Evolutionary conservation across 37 sponge, comb jelly and placozoan genomes (phyloP).

Genomic region (Beroe ovata): DNA sequence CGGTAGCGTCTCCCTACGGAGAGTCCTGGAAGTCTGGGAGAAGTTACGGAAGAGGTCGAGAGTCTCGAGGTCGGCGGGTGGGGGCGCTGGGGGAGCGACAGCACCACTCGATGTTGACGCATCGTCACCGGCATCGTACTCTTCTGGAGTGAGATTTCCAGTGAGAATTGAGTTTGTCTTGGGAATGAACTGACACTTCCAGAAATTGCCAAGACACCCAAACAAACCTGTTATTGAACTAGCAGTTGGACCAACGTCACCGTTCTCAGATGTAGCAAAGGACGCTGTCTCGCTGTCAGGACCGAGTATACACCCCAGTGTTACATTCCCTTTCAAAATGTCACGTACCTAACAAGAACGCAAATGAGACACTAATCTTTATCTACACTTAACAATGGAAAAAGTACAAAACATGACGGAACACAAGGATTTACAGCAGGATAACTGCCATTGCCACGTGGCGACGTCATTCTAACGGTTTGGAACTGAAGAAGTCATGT

Average conservation of each 20-base stretch:
- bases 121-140: background rate
- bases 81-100: slow-evolving; percentile 1
- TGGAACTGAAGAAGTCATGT: background rate
- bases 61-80: slow-evolving; percentile 44
- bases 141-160: too few relatives aligned
- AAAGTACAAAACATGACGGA: too few relatives aligned
- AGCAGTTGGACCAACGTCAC: background rate
- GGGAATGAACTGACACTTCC: too few relatives aligned
- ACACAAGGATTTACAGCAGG: too few relatives aligned
- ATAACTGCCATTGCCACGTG: background rate
- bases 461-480: too few relatives aligned
- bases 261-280: background rate
- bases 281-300: background rate
- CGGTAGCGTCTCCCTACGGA: background rate
- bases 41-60: slow-evolving; percentile 18
- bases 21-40: background rate
- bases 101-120: background rate
- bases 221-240: too few relatives aligned
- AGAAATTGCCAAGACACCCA: too few relatives aligned
- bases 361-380: too few relatives aligned
- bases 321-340: slow-evolving; percentile 46
- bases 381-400: too few relatives aligned
- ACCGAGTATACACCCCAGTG: slow-evolving; percentile 17
- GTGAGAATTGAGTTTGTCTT: too few relatives aligned
- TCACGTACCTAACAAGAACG: slow-evolving; percentile 14